A percentile compares a stretch with the other conserved stretches of the same genome.
Evolutionary conservation across 2,113 vertebrate species (phyloP).

Genomic region (Eolophus roseicapilla): DNA sequence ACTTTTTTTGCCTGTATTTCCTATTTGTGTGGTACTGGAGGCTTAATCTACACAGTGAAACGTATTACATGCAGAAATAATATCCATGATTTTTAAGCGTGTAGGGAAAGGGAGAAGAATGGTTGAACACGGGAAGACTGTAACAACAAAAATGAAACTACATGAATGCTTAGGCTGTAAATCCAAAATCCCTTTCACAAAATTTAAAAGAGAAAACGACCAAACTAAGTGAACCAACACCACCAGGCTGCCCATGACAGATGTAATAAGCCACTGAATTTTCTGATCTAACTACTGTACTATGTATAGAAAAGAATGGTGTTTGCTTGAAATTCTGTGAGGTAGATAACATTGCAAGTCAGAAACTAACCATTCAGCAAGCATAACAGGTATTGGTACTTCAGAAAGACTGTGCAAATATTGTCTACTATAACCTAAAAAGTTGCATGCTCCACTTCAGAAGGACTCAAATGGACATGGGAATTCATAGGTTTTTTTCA

Average conservation of each 20-base stretch:
- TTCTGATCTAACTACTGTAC: not conserved
- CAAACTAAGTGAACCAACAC: not conserved
- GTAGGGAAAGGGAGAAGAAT: not conserved
- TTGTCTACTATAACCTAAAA: not conserved
- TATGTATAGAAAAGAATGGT: not conserved
- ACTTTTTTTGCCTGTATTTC: not conserved
- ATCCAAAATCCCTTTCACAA: not conserved
- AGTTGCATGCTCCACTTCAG: not conserved
- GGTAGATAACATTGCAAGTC: not conserved
- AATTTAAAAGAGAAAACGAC: not conserved
- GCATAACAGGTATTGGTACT: not conserved
- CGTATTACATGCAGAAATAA: not conserved
- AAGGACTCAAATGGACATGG: not conserved
- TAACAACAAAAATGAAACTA: not conserved
- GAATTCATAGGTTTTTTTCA: not conserved
- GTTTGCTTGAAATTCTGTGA: not conserved
- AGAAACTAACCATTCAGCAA: not conserved
- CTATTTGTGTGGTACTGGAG: not conserved
- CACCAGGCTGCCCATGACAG: not conserved
- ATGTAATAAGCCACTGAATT: not conserved
- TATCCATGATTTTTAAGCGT: not conserved
- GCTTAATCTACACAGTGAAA: not conserved
- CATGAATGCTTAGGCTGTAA: not conserved
- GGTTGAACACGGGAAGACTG: not conserved
- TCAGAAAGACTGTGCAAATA: not conserved